Conservation (phyloP, 2,797 vertebrate genomes). For the Hypotaenidia okinawae region DNA sequence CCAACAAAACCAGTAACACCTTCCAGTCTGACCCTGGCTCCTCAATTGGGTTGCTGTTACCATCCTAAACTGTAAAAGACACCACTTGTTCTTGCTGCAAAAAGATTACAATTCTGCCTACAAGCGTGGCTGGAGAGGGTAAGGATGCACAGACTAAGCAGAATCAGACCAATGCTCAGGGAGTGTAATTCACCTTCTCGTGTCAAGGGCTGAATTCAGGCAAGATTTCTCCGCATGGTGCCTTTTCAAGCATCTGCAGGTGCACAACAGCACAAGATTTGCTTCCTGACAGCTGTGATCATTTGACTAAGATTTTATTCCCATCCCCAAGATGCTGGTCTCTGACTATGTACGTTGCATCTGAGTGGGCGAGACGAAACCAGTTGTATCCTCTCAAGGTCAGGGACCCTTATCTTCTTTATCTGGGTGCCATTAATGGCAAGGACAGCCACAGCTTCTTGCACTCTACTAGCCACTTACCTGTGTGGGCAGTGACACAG, state of each 20-base stretch:
- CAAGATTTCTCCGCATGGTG: neutral
- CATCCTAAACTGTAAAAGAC: neutral
- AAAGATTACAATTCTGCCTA: neutral
- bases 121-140: neutral
- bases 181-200: neutral
- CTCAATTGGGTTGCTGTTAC: neutral
- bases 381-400: neutral
- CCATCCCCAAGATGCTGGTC: neutral
- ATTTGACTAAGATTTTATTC: neutral
- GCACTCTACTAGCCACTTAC: neutral
- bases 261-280: neutral
- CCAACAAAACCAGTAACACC: neutral
- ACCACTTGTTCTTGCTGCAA: neutral
- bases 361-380: neutral
- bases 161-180: neutral
- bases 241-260: conserved; percentile 3
- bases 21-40: neutral
- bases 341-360: fast-evolving
- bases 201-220: neutral
- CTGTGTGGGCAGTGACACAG: fast-evolving
- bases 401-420: neutral
- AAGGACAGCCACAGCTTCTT: neutral
- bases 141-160: neutral
- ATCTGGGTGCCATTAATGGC: neutral
- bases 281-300: neutral